Conservation (phyloP, 1,140 invertebrate genomes). For the Centruroides vittatus region DNA sequence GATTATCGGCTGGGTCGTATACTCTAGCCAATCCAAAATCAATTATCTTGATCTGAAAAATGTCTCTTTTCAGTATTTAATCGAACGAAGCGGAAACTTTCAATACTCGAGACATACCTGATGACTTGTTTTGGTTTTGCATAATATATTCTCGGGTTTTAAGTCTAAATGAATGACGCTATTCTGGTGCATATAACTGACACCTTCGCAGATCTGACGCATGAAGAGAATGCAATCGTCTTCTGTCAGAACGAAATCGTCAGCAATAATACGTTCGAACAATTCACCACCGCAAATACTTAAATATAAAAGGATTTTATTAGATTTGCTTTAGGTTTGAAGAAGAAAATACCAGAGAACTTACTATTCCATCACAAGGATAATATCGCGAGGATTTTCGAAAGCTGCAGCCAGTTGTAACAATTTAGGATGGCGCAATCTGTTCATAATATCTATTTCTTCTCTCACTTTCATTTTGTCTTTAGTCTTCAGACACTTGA, state of each 20-base stretch:
- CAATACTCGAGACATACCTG: neutral
- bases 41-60: slow-evolving; percentile 62
- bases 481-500: slow-evolving; percentile 59
- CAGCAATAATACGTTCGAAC: slow-evolving; percentile 78
- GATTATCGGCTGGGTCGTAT: slow-evolving; percentile 48
- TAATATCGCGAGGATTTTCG: slow-evolving; percentile 66
- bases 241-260: slow-evolving; percentile 83
- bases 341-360: slow-evolving; percentile 27
- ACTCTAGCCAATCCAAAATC: slow-evolving; percentile 79
- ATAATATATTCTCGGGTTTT: slow-evolving; percentile 91
- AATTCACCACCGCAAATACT: slow-evolving; percentile 84
- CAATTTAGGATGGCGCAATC: slow-evolving; percentile 74
- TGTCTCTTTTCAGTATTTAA: too few relatives aligned
- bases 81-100: too few relatives aligned
- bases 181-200: slow-evolving; percentile 75
- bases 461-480: slow-evolving; percentile 74
- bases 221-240: slow-evolving; percentile 80
- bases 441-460: slow-evolving; percentile 86
- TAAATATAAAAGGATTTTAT: slow-evolving; percentile 9
- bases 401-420: slow-evolving; percentile 75
- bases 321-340: too few relatives aligned
- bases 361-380: slow-evolving; percentile 91
- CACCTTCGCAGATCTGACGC: slow-evolving; percentile 75
- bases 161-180: slow-evolving; percentile 77
- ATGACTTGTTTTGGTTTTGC: slow-evolving; percentile 59